Conservation (phyloP, 2,797 vertebrate species). For the Artibeus lituratus region DNA sequence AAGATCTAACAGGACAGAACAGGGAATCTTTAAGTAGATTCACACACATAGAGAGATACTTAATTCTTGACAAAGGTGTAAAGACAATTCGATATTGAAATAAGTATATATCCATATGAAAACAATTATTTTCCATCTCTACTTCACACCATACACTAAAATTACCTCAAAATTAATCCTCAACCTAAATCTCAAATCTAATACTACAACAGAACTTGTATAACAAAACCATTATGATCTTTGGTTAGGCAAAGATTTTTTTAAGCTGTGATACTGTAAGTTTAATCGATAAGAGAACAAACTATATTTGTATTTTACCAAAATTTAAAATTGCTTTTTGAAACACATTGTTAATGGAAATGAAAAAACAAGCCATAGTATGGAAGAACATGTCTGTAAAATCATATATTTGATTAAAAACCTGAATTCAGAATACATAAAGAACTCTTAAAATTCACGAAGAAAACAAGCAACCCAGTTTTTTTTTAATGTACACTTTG, state of each 20-base stretch:
- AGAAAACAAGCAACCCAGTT: background rate
- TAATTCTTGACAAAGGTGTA: background rate
- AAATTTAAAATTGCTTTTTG: conserved; percentile 36
- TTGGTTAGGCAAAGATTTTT: background rate
- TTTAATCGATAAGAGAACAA: conserved; percentile 29
- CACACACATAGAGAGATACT: background rate
- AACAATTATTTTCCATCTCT: background rate
- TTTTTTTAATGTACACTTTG: background rate
- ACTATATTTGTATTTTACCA: background rate
- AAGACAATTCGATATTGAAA: conserved; percentile 36
- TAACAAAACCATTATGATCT: background rate
- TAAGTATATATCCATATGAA: background rate
- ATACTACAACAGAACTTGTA: background rate
- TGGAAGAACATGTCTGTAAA: background rate
- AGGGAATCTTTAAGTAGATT: background rate
- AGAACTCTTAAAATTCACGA: background rate
- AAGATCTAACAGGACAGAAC: background rate
- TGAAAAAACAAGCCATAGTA: background rate
- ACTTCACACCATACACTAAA: background rate
- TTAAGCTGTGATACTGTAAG: background rate
- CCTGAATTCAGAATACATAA: background rate
- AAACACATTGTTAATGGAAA: background rate
- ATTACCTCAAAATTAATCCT: conserved; percentile 14
- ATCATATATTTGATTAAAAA: background rate
- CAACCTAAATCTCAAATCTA: conserved; percentile 33